Evolutionary conservation across 2,113 vertebrate genomes (phyloP), one percentile per base, ranked within the genome.

Genomic region (Ailuropoda melanoleuca): DNA sequence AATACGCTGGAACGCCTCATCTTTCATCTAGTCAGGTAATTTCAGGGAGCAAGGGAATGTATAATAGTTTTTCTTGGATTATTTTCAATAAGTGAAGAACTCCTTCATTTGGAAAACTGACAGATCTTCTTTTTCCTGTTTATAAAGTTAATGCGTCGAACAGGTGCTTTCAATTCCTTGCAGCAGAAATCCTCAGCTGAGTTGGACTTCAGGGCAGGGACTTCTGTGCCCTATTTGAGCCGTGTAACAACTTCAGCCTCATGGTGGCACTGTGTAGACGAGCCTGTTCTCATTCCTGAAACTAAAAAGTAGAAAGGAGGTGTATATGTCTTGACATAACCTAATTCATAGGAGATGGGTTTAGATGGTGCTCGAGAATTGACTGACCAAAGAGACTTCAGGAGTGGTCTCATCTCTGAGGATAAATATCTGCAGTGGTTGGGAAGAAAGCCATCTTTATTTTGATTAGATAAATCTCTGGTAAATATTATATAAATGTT

Each of bases 21-120:
- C 95, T 99, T 99, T 98, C 99, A 99, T 98, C 98, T 99, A 23
- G 99, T 99, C 98, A 99, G 99, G 99, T 99, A 98, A 26, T 78
- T 89, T 84, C 85, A 53, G 18, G 62, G 81, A 86, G 31, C 62
- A 39, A 88, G 48, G 46, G 5, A 82, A 39, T 55, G 26, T 72
- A 68, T 85, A 87, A 43, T n/a, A 58, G 29, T 90, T 96, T 81
- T 21, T 83, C 29, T 95, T 70, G 11, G 31, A 66, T 93, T 85
- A 5, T 72, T 93, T 88, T 70, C 85, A 85, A 46, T 80, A 62
- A 80, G 70, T 83, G 31, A 96, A 83, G 23, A 95, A 24, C 8
- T 96, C 6, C 19, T 92, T 60, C 18, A 64, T 89, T 74, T 93
- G 31, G 60, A 68, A 93, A 90, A 88, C 37, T 58, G 80, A n/a